These are phyloP conservation scores for Pontoporia blainvillei DNA, from an alignment of 2,113 vertebrate species.

Conservation along the genomic window DNA sequence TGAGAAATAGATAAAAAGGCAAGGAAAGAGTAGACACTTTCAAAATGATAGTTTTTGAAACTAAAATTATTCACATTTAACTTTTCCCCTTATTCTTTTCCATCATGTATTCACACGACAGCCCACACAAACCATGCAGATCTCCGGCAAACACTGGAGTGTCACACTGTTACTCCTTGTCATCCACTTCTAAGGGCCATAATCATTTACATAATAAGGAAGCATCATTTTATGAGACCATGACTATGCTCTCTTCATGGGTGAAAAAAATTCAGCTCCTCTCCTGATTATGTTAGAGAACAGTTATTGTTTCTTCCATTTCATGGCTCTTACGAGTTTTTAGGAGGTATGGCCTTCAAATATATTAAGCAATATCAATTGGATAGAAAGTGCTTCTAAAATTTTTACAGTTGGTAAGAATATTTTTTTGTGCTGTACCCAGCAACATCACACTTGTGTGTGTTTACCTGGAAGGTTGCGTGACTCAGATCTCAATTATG, in stretches of 20 bases:
- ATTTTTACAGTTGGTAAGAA: not conserved
- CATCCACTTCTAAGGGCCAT: not conserved
- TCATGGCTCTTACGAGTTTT: not conserved
- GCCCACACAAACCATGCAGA: not conserved
- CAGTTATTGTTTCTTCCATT: not conserved
- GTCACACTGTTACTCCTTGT: not conserved
- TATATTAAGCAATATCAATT: not conserved
- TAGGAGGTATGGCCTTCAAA: not conserved
- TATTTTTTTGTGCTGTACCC: not conserved
- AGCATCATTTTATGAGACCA: not conserved
- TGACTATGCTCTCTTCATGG: not conserved
- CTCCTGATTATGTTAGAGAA: not conserved
- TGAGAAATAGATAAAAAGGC: conserved; percentile 21
- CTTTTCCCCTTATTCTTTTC: not conserved
- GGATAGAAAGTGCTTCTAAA: not conserved
- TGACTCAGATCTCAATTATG: not conserved
- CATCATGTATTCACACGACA: not conserved
- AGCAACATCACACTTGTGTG: not conserved
- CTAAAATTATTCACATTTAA: conserved; percentile 17
- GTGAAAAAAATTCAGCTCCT: not conserved
- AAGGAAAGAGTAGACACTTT: not conserved
- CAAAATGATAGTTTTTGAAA: not conserved
- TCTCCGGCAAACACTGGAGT: not conserved
- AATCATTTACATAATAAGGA: not conserved
- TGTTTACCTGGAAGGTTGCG: not conserved